Percentiles rank a stretch among this genome's conserved stretches.
Evolutionary conservation across 2,113 vertebrate species (phyloP).

Genomic region (Channa maculata): DNA sequence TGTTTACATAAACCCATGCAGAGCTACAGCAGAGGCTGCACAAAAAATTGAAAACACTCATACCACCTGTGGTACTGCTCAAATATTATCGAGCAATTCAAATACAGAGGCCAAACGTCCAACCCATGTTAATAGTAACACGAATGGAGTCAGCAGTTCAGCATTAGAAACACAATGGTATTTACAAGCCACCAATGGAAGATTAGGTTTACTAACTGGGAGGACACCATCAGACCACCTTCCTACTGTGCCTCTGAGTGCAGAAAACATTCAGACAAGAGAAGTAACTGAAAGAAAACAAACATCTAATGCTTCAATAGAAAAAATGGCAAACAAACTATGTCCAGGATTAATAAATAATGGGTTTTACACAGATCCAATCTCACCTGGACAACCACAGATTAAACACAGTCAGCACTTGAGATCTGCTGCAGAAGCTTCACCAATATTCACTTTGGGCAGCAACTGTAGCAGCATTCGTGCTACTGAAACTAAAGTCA

Average conservation of each 20-base stretch:
- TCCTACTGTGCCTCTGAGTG: background rate
- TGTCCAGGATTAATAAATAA: background rate
- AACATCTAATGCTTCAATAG: conserved; percentile 4
- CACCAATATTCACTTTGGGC: background rate
- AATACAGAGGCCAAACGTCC: background rate
- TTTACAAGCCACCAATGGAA: conserved; percentile 8
- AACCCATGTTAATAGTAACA: background rate
- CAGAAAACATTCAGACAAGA: conserved; percentile 26
- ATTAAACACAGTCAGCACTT: background rate
- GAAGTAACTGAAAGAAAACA: background rate
- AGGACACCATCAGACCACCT: conserved; percentile 14
- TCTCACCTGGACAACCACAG: conserved; percentile 17
- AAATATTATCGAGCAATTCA: background rate
- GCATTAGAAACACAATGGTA: background rate
- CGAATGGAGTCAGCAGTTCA: background rate
- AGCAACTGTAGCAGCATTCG: conserved; percentile 8
- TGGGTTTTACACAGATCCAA: conserved; percentile 1
- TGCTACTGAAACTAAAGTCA: conserved; percentile 3
- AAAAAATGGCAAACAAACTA: conserved; percentile 5
- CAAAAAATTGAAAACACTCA: background rate
- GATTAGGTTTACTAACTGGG: background rate
- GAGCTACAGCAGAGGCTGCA: background rate
- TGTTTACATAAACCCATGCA: conserved; percentile 20
- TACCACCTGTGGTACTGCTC: conserved; percentile 10
- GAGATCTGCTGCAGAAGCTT: background rate